Percentiles rank a stretch among this genome's conserved stretches.
These are phyloP conservation scores for Gymnoscopelus braueri DNA, from an alignment of 2,797 vertebrate species.

Conservation along the genomic window DNA sequence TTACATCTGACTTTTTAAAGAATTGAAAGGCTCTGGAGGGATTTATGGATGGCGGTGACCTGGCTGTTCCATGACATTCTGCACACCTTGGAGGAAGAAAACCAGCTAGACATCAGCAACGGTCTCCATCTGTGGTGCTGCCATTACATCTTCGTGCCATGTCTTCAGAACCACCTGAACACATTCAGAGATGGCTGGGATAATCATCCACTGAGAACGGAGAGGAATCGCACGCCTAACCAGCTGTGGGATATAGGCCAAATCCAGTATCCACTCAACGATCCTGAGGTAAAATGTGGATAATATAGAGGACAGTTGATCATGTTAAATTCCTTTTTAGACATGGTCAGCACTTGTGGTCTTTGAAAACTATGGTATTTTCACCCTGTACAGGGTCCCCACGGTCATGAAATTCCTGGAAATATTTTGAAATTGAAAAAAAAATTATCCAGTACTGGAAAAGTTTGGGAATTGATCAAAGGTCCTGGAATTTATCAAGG, in stretches of 20 bases:
- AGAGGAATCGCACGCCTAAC: conserved; percentile 7
- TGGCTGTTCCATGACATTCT: no score
- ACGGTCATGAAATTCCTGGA: no score
- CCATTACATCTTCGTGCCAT: conserved; percentile 5
- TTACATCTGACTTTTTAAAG: background rate
- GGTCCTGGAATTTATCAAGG: no score
- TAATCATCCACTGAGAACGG: background rate
- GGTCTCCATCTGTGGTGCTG: background rate
- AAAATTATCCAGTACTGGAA: no score
- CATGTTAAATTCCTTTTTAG: no score
- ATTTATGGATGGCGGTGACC: no score
- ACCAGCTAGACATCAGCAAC: background rate
- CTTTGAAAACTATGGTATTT: no score
- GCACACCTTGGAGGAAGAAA: conserved; percentile 1
- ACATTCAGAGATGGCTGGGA: conserved; percentile 8
- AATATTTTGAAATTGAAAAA: no score
- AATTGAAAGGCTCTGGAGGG: conserved; percentile 1
- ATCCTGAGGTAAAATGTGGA: background rate
- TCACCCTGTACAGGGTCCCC: no score
- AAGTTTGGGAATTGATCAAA: no score
- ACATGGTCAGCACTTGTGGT: no score
- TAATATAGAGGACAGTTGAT: no score
- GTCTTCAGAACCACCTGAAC: conserved; percentile 1
- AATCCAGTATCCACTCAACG: background rate
- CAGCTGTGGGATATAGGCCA: background rate